Evolutionary conservation across 1,140 invertebrate genomes (phyloP).

Genomic region (Halyomorpha halys): DNA sequence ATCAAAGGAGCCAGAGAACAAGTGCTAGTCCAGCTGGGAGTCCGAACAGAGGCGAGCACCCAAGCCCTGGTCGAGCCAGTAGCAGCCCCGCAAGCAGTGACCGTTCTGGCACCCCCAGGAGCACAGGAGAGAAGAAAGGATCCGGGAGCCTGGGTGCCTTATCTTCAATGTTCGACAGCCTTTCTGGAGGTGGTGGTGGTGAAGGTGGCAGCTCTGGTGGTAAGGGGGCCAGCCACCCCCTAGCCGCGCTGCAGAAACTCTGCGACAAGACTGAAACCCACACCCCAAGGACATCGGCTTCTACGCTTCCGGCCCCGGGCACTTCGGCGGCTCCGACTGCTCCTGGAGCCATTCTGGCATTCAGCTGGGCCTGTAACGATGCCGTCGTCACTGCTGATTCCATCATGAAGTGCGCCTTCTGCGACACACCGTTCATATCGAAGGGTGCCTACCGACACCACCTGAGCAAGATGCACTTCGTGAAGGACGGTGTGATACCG

Average conservation of each 20-base stretch:
- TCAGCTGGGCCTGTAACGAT: constrained; percentile 88
- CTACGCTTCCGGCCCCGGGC: constrained; percentile 31
- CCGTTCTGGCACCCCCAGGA: constrained; percentile 55
- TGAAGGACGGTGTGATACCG: constrained; percentile 78
- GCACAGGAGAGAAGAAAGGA: constrained; percentile 57
- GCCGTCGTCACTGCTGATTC: constrained; percentile 74
- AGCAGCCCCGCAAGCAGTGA: constrained; percentile 60
- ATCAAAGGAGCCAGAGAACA: constrained; percentile 32
- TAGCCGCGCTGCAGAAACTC: constrained; percentile 86
- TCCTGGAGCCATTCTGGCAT: constrained; percentile 73
- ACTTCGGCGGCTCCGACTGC: constrained; percentile 40
- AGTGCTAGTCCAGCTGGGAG: constrained; percentile 30
- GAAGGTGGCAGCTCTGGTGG: constrained; percentile 38
- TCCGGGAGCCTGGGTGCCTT: constrained; percentile 65
- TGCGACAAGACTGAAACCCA: constrained; percentile 87
- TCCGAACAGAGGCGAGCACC: constrained; percentile 45
- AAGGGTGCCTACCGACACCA: constrained; percentile 95
- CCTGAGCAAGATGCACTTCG: constrained; percentile 91
- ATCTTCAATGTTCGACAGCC: constrained; percentile 80
- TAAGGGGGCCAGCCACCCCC: constrained; percentile 65
- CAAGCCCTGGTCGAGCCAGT: constrained; percentile 49
- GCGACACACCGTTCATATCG: constrained; percentile 90
- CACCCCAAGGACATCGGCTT: constrained; percentile 32
- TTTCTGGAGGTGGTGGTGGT: constrained; percentile 46
- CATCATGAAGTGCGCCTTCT: constrained; percentile 91